Evolutionary conservation across 2,888 invertebrate genomes (phyloP), one percentile per base, ranked within the genome.

Genomic region (Ptychoptera albimana): DNA sequence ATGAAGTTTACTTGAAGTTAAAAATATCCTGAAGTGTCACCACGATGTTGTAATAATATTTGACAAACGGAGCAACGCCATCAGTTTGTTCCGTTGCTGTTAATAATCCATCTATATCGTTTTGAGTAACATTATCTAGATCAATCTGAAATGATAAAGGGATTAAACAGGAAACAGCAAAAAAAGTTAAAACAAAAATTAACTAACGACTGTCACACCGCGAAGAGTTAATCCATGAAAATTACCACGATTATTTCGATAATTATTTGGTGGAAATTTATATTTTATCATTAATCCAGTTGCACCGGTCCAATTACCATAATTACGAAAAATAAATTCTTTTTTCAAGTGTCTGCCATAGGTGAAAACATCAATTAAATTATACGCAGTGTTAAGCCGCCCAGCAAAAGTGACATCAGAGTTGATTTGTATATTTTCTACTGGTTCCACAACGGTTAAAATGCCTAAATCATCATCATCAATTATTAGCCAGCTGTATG

Each of bases 121-220:
- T 55, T 2, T 54, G 53, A 2, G 52, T 49, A 6, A 62, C 54
- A 37, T 62, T 55, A 31, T 60, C 58, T 14, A 53, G 53, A 47
- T 63, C 63, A 43, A 63, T 60, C 61, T 62, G 11, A 8, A 49
- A 42, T n/a, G n/a, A n/a, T n/a, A n/a, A n/a, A n/a, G n/a, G n/a
- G n/a, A n/a, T n/a, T n/a, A n/a, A n/a, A n/a, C n/a, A n/a, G n/a
- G n/a, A 15, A 10, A 15, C 8, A 12, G 36, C 8, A 37, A 15
- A 15, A 15, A 14, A 14, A 14, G 10, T 9, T 9, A 9, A 15
- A 29, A 23, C 7, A 12, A 29, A 12, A 29, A 8, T 29, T 39
- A 41, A 55, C 56, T 48, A 55, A 63, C 63, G 39, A 63, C 63
- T 34, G 50, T 53, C 1, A 53, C 61, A 15, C 57, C 63, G 23